phyloP scores from a whole-genome alignment of 2,797 vertebrate genomes.

The Falco naumanni region DNA sequence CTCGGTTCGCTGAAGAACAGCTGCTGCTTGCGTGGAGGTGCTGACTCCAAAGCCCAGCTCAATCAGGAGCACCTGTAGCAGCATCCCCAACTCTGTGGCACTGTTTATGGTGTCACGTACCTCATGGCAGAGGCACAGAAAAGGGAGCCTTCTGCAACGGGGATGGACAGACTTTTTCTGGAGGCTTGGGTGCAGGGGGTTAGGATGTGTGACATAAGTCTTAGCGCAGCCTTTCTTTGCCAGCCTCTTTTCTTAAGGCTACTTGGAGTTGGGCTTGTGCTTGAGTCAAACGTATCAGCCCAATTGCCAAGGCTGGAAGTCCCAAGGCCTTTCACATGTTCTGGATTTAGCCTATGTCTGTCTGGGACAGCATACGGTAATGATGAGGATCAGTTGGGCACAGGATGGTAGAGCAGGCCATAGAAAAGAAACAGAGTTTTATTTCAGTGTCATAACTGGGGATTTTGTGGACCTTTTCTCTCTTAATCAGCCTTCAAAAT shows the following conservation, averaged over 20 bases:
- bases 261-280: background rate
- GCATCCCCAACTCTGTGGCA: background rate
- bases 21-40: background rate
- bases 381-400: background rate
- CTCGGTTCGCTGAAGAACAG: rapidly evolving
- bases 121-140: rapidly evolving
- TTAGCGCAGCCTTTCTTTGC: background rate
- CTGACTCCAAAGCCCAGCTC: background rate
- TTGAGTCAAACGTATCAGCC: background rate
- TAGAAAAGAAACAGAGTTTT: background rate
- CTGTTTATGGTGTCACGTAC: background rate
- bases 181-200: background rate
- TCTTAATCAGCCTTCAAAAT: background rate
- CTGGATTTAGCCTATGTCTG: conserved; percentile 24
- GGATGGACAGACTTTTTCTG: background rate
- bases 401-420: background rate
- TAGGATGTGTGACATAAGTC: background rate
- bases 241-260: background rate
- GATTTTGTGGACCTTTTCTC: conserved; percentile 27
- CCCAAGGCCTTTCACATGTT: conserved; percentile 27
- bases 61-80: background rate
- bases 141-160: background rate
- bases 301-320: background rate
- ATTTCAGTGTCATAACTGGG: background rate
- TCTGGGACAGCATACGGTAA: background rate